Conservation (phyloP, 2,113 vertebrate genomes). For the Hemiscyllium ocellatum region DNA sequence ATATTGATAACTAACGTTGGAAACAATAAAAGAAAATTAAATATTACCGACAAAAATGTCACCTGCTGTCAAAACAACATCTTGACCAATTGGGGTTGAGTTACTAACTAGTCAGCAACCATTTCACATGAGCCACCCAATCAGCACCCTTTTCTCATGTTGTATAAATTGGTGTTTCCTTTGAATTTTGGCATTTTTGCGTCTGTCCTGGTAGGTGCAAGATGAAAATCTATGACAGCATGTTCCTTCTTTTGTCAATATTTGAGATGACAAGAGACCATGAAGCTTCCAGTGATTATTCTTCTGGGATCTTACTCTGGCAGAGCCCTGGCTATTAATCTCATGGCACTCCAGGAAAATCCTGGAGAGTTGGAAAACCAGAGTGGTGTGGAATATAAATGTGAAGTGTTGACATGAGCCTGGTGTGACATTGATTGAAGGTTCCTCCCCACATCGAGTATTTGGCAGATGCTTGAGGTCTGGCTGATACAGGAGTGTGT, state of each 20-base stretch:
- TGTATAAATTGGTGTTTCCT: background rate
- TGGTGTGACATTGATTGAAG: background rate
- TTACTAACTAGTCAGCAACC: background rate
- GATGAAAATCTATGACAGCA: background rate
- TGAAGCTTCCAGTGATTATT: background rate
- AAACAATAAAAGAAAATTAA: background rate
- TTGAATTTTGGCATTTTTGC: background rate
- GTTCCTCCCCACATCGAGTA: background rate
- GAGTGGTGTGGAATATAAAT: background rate
- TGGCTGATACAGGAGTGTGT: background rate
- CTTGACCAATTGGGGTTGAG: background rate
- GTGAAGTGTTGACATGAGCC: background rate
- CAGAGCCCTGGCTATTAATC: background rate
- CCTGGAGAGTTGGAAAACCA: background rate
- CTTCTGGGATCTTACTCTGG: background rate
- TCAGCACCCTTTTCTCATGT: background rate
- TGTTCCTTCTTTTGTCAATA: background rate
- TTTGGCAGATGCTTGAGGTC: background rate
- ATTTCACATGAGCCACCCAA: background rate
- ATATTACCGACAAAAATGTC: background rate
- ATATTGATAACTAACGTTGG: background rate
- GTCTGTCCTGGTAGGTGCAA: background rate
- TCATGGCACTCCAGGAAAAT: background rate
- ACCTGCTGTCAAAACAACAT: background rate
- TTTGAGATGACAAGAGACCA: background rate